Base-by-base conservation (phyloP, 2,888 invertebrate genomes). In the Lasioglossum calceatum region DNA sequence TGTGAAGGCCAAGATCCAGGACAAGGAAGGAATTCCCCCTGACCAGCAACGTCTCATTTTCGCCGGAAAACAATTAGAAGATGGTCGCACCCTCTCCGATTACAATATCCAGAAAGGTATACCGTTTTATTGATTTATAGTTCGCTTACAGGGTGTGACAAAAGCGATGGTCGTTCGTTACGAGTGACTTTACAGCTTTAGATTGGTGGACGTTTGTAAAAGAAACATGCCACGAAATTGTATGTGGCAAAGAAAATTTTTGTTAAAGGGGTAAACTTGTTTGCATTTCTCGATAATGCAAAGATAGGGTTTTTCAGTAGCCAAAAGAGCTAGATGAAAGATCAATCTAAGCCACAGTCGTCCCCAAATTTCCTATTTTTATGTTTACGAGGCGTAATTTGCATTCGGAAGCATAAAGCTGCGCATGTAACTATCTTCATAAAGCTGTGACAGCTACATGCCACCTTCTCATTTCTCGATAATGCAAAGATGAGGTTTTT, bases 21-120 rank as follows among this genome's bases (percentile, higher is more conserved):
- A 98, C 92, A 98, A 98, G 95, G 98, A 98, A 94, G 98, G 98
- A 79, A 98, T 98, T 92, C 98, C 98, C 2, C 98, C 98, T 88
- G 98, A 98, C 95, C 98, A 98, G 95, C 98, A 98, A 95, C 97
- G 98, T 95, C 96, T 98, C 94, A 98, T 98, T 95, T 98, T 98
- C 95, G 98, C 98, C 94, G 99, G 99, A 89, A 99, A 99, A 95
- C 99, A 99, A 95, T 96, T 99, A 93, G 98, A 99, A 96, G 99
- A 99, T 97, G 99, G 98, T 16, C 97, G 98, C 88, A 99, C 98
- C 36, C 96, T 98, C 2, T 98, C 98, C 0, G 99, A 99, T 95
- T 98, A 98, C 95, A 98, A 98, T 94, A 98, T 99, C 94, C 98
- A 99, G 95, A 98, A 98, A 95, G 95, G 94, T 94, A 4, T 39